These are phyloP conservation scores for Pollenia angustigena DNA, from an alignment of 2,888 invertebrate genomes.

Conservation along the genomic window DNA sequence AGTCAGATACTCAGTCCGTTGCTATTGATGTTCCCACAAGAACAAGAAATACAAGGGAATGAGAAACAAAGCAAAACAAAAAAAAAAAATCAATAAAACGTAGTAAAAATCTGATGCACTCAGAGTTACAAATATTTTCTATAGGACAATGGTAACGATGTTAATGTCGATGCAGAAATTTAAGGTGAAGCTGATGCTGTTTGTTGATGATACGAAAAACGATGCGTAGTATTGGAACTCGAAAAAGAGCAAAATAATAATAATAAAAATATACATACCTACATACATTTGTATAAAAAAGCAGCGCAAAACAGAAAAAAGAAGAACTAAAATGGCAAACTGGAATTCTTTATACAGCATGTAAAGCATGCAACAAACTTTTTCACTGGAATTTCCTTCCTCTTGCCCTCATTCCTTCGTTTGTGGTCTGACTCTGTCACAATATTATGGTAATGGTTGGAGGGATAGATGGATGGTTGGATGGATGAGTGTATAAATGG, in stretches of 20 bases:
- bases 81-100: slow-evolving; percentile 72
- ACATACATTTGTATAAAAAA: too few species aligned
- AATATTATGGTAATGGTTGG: neutral
- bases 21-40: slow-evolving; percentile 52
- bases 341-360: slow-evolving; percentile 71
- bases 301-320: slow-evolving; percentile 17
- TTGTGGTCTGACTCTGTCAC: slow-evolving; percentile 9
- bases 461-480: slow-evolving; percentile 6
- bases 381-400: slow-evolving; percentile 67
- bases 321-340: slow-evolving; percentile 52
- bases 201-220: slow-evolving; percentile 25
- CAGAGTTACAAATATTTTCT: slow-evolving; percentile 12
- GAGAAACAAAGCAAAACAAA: slow-evolving; percentile 36
- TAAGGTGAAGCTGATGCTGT: slow-evolving; percentile 10
- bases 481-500: neutral
- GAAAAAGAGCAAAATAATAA: slow-evolving; percentile 37
- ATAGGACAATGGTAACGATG: slow-evolving; percentile 42
- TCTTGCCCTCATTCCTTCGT: slow-evolving; percentile 49
- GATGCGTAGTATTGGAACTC: slow-evolving; percentile 67
- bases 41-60: slow-evolving; percentile 49
- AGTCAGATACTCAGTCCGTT: slow-evolving; percentile 11
- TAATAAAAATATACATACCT: too few species aligned
- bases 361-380: slow-evolving; percentile 76
- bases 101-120: slow-evolving; percentile 73
- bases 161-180: slow-evolving; percentile 26